Conservation (phyloP, 2,113 vertebrate species). For the Chamaea fasciata region DNA sequence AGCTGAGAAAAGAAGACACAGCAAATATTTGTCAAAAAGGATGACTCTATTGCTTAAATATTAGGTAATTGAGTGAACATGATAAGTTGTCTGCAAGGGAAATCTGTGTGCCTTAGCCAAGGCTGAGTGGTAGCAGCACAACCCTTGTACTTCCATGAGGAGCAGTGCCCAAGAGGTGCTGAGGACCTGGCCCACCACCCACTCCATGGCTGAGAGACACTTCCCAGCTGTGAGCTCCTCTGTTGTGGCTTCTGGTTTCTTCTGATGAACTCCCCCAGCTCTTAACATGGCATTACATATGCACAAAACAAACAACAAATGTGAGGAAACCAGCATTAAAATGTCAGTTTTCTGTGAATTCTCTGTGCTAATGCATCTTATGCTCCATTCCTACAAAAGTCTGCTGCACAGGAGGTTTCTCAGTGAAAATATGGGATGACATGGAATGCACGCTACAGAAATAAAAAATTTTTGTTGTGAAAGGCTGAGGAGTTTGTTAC, state of each 20-base stretch:
- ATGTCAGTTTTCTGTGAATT: background rate
- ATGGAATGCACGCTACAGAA: rapidly evolving
- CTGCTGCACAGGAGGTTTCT: background rate
- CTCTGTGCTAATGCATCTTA: background rate
- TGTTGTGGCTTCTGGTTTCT: background rate
- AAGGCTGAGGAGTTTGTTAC: background rate
- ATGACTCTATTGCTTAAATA: background rate
- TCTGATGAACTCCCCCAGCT: background rate
- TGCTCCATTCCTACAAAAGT: background rate
- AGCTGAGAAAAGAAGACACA: background rate
- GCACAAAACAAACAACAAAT: background rate
- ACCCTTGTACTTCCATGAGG: rapidly evolving
- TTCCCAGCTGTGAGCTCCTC: background rate
- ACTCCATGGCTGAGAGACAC: background rate
- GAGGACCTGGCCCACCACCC: background rate
- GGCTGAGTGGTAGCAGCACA: background rate
- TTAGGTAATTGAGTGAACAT: background rate
- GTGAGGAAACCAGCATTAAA: background rate
- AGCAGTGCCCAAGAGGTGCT: rapidly evolving
- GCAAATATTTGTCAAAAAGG: background rate
- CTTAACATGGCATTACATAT: background rate
- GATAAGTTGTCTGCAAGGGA: background rate
- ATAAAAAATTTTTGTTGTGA: background rate
- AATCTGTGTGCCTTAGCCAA: background rate
- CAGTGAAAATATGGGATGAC: background rate